These are phyloP conservation scores for Manis crassicaudata DNA, from an alignment of 2,797 vertebrate genomes.

Conservation along the genomic window DNA sequence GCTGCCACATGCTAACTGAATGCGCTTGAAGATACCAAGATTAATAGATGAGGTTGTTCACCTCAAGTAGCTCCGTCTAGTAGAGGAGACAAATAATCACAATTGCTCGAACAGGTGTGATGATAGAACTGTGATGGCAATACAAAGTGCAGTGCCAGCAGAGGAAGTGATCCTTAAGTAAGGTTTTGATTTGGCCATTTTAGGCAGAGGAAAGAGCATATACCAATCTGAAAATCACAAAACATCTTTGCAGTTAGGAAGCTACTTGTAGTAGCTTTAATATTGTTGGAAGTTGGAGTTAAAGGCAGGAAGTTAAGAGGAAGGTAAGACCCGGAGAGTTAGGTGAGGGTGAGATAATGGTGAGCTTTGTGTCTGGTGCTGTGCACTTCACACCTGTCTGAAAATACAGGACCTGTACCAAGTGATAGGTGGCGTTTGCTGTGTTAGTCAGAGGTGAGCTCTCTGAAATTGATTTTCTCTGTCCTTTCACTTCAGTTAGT, in stretches of 20 bases:
- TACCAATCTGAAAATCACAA: background rate
- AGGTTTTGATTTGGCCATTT: background rate
- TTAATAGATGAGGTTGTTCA: background rate
- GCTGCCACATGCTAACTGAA: background rate
- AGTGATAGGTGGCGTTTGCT: background rate
- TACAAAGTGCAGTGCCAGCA: background rate
- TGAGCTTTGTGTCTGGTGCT: background rate
- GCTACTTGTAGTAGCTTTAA: background rate
- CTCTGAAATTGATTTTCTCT: background rate
- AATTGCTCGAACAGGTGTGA: background rate
- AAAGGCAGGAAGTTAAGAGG: background rate
- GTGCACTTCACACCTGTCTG: background rate
- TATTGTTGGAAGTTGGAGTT: background rate
- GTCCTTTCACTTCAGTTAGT: background rate
- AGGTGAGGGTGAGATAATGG: rapidly evolving
- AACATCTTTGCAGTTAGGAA: background rate
- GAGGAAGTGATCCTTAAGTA: background rate
- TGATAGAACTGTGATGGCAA: background rate
- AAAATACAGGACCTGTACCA: background rate
- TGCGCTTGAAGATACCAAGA: background rate
- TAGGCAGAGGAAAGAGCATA: background rate
- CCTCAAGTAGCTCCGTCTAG: background rate
- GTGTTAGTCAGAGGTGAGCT: background rate
- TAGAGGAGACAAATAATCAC: background rate
- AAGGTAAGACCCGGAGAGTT: background rate